These are phyloP conservation scores for Uloborus diversus DNA, from an alignment of 1,140 invertebrate species.

Conservation along the genomic window DNA sequence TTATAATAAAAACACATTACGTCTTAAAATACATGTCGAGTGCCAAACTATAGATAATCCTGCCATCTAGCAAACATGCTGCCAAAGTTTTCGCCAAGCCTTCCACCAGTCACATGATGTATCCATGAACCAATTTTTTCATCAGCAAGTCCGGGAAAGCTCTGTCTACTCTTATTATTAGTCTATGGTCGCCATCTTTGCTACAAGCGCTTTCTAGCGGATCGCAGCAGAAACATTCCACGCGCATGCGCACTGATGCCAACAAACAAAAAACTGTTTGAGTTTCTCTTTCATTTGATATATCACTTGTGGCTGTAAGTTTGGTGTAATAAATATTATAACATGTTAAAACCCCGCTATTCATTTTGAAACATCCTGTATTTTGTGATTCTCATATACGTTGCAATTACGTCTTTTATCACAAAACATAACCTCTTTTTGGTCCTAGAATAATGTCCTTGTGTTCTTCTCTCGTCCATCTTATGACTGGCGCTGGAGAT, in stretches of 20 bases:
- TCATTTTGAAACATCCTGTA: background rate
- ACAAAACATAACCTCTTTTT: slow-evolving; percentile 30
- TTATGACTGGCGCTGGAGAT: slow-evolving; percentile 66
- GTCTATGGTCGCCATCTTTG: too few relatives aligned
- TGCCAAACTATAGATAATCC: too few relatives aligned
- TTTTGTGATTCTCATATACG: background rate
- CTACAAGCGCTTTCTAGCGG: too few relatives aligned
- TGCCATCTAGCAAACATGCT: too few relatives aligned
- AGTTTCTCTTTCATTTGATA: background rate
- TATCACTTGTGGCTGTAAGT: background rate
- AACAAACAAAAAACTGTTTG: background rate
- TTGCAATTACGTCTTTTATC: background rate
- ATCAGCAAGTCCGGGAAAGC: too few relatives aligned
- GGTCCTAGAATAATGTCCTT: slow-evolving; percentile 59
- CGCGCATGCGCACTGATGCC: background rate
- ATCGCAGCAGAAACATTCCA: too few relatives aligned
- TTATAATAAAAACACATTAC: too few relatives aligned
- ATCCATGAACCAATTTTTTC: too few relatives aligned
- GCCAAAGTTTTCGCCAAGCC: too few relatives aligned
- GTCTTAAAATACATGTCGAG: too few relatives aligned
- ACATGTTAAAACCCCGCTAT: background rate
- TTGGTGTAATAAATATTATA: background rate
- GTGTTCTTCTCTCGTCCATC: slow-evolving; percentile 65
- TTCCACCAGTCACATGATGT: too few relatives aligned
- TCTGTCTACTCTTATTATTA: too few relatives aligned